phyloP scores from a whole-genome alignment of 2,113 vertebrate species.

The Alces alces region DNA sequence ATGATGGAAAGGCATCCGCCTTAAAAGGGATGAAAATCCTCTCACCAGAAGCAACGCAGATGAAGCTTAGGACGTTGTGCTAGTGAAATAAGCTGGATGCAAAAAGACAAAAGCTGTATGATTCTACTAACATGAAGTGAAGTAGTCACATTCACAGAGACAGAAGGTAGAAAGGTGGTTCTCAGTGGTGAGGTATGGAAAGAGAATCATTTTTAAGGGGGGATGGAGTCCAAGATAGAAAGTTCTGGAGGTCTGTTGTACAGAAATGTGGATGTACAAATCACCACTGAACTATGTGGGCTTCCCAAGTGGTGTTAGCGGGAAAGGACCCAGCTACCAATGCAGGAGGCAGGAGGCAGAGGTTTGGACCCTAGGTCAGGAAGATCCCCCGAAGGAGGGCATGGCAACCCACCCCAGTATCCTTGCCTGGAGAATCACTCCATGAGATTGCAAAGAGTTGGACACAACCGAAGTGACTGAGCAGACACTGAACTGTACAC shows the following conservation, averaged over 20 bases:
- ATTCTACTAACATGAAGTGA: neutral
- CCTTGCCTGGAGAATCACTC: neutral
- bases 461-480: neutral
- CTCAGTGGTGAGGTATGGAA: neutral
- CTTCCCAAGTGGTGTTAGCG: neutral
- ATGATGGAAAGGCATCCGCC: neutral
- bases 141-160: neutral
- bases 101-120: neutral
- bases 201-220: neutral
- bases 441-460: neutral
- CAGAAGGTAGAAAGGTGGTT: neutral
- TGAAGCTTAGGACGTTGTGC: neutral
- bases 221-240: no score
- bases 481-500: neutral
- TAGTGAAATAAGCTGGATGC: neutral
- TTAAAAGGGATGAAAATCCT: neutral
- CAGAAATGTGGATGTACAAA: neutral
- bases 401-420: neutral
- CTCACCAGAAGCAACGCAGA: rapidly evolving
- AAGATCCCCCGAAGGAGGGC: neutral
- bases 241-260: neutral
- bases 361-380: neutral
- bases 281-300: neutral
- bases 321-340: neutral
- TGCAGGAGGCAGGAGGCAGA: neutral